Evolutionary conservation across 2,888 invertebrate species (phyloP), one percentile per base, ranked within the genome.

Genomic region (Hemaris fuciformis): DNA sequence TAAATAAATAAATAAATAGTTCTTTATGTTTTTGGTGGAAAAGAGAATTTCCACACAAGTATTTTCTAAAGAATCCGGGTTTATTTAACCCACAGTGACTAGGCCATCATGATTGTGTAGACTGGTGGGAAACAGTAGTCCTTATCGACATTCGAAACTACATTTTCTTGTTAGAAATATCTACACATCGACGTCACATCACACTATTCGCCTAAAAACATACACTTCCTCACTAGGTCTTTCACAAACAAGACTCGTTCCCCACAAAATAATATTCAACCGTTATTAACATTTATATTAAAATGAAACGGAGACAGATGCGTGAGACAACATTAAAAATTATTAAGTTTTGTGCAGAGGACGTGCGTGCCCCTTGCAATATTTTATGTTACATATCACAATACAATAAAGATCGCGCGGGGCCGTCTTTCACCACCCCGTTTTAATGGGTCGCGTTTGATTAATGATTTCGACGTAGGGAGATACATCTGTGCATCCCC

Each of bases 381-480:
- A 66, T 76, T 77, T 72, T 79, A 79, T 81, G 80, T 83, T 69
- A 74, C 77, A 79, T 80, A 80, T 83, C 68, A 75, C 76, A 70
- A 70, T 69, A 71, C 76, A 73, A 75, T 73, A 83, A 83, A 87
- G 84, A 87, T 82, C 84, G 85, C 82, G 83, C 81, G 85, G 86
- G 80, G 82, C 83, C 81, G 83, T 83, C 83, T 84, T 83, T 89
- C 88, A 72, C 81, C 90, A 86, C 91, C 90, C 91, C 80, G 87
- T 87, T 85, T 86, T 85, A 87, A 88, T 89, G 85, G 87, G 81
- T 79, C 76, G 77, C 83, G 80, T 87, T 90, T 91, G 91, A 91
- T 91, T 90, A 90, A 91, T 91, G 89, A 77, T 70, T 71, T 73
- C 72, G 80, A n/a, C n/a, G 79, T 74, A 72, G 85, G 87, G 82